These are phyloP conservation scores for Sarcophaga carnaria DNA, from an alignment of 2,888 invertebrate genomes.

Conservation along the genomic window DNA sequence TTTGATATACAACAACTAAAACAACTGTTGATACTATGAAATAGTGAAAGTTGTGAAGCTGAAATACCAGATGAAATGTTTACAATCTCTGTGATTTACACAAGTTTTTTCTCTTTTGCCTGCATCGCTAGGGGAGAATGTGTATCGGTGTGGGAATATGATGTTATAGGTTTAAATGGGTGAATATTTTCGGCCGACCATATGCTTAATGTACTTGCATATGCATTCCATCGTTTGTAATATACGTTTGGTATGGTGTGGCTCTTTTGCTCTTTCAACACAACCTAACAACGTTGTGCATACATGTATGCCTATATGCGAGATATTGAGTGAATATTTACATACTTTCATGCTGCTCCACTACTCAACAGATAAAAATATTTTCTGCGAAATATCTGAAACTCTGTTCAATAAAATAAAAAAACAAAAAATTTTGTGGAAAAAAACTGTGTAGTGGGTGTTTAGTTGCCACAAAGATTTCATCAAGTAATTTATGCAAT, in stretches of 20 bases:
- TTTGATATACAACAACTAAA: too few species aligned
- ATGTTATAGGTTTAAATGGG: slow-evolving; percentile 10
- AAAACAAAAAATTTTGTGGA: neutral
- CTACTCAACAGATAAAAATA: neutral
- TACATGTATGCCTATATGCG: neutral
- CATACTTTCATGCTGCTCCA: neutral
- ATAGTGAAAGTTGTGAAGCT: too few species aligned
- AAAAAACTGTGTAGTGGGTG: too few species aligned
- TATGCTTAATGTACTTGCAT: slow-evolving; percentile 54
- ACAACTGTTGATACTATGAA: too few species aligned
- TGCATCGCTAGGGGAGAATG: too few species aligned
- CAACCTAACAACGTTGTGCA: too few species aligned
- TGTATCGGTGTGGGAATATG: neutral
- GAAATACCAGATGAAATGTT: too few species aligned
- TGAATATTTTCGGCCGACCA: slow-evolving; percentile 50
- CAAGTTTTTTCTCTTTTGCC: too few species aligned
- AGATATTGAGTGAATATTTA: neutral
- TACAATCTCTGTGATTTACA: too few species aligned
- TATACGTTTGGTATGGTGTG: slow-evolving; percentile 15
- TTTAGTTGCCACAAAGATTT: slow-evolving; percentile 6
- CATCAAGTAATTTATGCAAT: slow-evolving; percentile 22
- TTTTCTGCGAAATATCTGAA: neutral
- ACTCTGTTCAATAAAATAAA: neutral
- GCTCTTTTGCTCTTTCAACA: neutral
- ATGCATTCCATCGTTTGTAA: slow-evolving; percentile 39